phyloP scores from a whole-genome alignment of 2,113 vertebrate genomes.

The Grammomys surdaster region DNA sequence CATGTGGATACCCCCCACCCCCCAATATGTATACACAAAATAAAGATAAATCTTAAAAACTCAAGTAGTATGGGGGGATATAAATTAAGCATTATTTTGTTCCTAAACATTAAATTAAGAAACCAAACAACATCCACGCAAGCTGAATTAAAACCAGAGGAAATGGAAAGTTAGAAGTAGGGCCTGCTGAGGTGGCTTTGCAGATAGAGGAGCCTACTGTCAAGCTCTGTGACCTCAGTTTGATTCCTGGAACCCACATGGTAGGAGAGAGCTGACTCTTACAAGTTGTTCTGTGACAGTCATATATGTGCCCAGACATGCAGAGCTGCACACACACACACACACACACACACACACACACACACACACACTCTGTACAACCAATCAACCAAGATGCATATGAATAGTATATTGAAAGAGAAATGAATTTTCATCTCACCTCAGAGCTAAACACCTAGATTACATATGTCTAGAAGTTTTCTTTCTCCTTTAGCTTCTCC shows the following conservation, averaged over 20 bases:
- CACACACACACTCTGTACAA: background rate
- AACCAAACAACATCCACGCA: background rate
- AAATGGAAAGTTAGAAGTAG: background rate
- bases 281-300: background rate
- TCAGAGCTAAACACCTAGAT: too few relatives aligned
- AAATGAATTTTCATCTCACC: background rate
- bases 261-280: too few relatives aligned
- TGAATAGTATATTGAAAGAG: background rate
- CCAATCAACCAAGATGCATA: background rate
- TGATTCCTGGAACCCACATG: background rate
- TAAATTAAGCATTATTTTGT: constrained; percentile 59
- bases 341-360: too few relatives aligned
- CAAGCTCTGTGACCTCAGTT: background rate
- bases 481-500: background rate
- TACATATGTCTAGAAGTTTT: background rate
- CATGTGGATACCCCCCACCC: background rate
- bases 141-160: background rate
- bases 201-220: background rate
- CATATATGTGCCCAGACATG: background rate
- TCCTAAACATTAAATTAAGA: background rate
- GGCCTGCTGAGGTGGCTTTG: background rate
- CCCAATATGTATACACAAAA: background rate
- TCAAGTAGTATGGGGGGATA: constrained; percentile 6
- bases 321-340: background rate
- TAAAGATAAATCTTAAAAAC: background rate